Evolutionary conservation across 1,140 invertebrate species (phyloP).

Genomic region (Drosophila orena): DNA sequence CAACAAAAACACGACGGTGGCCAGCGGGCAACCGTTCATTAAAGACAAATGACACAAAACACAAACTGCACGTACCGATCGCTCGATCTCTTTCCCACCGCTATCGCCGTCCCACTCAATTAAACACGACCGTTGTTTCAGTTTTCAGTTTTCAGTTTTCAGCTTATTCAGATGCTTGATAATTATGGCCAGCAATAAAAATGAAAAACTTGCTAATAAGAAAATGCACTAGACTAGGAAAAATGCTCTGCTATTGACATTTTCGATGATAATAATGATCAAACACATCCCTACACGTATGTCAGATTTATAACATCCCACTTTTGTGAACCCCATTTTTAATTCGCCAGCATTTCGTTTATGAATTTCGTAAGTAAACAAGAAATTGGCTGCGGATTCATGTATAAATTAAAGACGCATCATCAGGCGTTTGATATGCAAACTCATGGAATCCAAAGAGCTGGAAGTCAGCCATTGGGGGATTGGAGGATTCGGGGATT

Average conservation of each 20-base stretch:
- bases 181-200: slow-evolving; percentile 48
- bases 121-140: slow-evolving; percentile 75
- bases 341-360: not conserved
- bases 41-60: slow-evolving; percentile 76
- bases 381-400: slow-evolving; percentile 41
- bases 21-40: slow-evolving; percentile 71
- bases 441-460: slow-evolving; percentile 53
- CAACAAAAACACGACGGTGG: slow-evolving; percentile 11
- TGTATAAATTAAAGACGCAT: slow-evolving; percentile 64
- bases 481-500: no score
- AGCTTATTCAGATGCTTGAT: slow-evolving; percentile 53
- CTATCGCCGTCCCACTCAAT: slow-evolving; percentile 65
- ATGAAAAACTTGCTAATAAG: not conserved
- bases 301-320: no score
- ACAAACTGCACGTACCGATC: slow-evolving; percentile 28
- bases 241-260: no score
- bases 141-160: slow-evolving; percentile 20
- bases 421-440: slow-evolving; percentile 69
- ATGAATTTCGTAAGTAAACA: not conserved
- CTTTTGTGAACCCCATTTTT: not conserved
- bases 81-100: slow-evolving; percentile 7
- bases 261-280: no score
- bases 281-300: no score
- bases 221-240: no score
- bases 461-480: slow-evolving; percentile 31